These are phyloP conservation scores for Anseranas semipalmata DNA, from an alignment of 2,113 vertebrate genomes.

Conservation along the genomic window DNA sequence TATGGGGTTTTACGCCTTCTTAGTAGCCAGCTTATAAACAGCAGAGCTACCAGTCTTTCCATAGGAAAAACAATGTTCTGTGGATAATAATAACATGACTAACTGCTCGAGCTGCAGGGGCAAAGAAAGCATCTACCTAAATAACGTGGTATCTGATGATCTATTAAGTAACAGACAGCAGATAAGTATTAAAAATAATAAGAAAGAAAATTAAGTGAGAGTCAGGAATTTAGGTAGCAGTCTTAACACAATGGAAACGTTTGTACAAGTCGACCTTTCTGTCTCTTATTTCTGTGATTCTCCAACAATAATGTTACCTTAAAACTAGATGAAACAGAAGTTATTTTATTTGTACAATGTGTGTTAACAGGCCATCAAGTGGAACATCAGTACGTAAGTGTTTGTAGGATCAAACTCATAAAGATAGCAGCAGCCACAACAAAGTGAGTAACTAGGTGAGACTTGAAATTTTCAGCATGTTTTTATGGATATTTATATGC, in stretches of 20 bases:
- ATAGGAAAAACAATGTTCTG: constrained; percentile 55
- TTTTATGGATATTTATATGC: constrained; percentile 32
- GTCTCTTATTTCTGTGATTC: neutral
- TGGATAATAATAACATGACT: constrained; percentile 37
- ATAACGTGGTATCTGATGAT: neutral
- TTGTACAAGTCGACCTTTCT: neutral
- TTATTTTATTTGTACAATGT: neutral
- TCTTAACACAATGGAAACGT: neutral
- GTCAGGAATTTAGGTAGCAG: neutral
- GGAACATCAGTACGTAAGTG: neutral
- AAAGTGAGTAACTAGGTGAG: constrained; percentile 31
- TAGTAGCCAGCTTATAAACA: constrained; percentile 58
- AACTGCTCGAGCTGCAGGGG: neutral
- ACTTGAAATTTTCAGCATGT: constrained; percentile 23
- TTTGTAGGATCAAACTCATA: constrained; percentile 21
- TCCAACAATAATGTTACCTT: neutral
- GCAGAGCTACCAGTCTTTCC: constrained; percentile 50
- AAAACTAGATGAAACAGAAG: neutral
- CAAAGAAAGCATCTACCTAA: neutral
- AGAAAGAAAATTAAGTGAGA: neutral
- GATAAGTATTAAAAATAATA: neutral
- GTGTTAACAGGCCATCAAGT: constrained; percentile 18
- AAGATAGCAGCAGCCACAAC: constrained; percentile 39
- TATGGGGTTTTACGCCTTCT: constrained; percentile 68
- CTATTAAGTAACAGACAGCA: neutral